Percentiles rank a stretch among this genome's conserved stretches.
Evolutionary conservation across 1,140 invertebrate species (phyloP).

Genomic region (Papilio glaucus): DNA sequence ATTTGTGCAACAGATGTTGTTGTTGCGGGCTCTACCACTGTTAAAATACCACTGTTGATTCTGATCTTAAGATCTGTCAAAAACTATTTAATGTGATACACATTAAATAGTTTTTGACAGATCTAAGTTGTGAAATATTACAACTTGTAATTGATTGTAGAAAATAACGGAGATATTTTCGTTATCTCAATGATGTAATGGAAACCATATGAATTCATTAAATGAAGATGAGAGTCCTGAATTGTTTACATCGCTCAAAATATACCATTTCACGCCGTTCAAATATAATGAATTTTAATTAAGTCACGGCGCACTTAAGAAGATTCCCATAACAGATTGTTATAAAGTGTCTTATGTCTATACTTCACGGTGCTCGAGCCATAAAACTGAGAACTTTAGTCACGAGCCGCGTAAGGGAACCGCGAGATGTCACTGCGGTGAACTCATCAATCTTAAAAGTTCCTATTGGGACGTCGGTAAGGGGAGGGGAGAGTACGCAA

Average conservation of each 20-base stretch:
- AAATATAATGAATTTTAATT: slow-evolving; percentile 40
- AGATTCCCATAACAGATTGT: slow-evolving; percentile 43
- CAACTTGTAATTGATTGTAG: too few relatives aligned
- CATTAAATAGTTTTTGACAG: too few relatives aligned
- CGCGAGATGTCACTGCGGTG: slow-evolving; percentile 43
- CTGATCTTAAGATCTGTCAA: too few relatives aligned
- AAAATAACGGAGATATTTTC: too few relatives aligned
- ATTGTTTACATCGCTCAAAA: neutral
- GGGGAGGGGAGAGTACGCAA: slow-evolving; percentile 37
- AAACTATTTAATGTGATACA: too few relatives aligned
- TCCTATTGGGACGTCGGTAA: slow-evolving; percentile 33
- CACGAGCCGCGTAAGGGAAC: slow-evolving; percentile 33
- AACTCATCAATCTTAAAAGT: slow-evolving; percentile 55
- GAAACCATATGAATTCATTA: too few relatives aligned
- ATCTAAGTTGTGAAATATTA: too few relatives aligned
- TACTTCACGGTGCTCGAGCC: slow-evolving; percentile 39
- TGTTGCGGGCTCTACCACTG: too few relatives aligned
- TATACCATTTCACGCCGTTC: neutral
- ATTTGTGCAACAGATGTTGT: too few relatives aligned
- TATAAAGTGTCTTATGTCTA: slow-evolving; percentile 40
- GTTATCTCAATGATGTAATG: too few relatives aligned
- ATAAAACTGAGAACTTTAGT: slow-evolving; percentile 48
- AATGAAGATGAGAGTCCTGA: too few relatives aligned
- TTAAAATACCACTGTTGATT: too few relatives aligned
- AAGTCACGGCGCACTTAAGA: slow-evolving; percentile 30